Conservation (phyloP, 2,888 invertebrate species). For the Apamea monoglypha region DNA sequence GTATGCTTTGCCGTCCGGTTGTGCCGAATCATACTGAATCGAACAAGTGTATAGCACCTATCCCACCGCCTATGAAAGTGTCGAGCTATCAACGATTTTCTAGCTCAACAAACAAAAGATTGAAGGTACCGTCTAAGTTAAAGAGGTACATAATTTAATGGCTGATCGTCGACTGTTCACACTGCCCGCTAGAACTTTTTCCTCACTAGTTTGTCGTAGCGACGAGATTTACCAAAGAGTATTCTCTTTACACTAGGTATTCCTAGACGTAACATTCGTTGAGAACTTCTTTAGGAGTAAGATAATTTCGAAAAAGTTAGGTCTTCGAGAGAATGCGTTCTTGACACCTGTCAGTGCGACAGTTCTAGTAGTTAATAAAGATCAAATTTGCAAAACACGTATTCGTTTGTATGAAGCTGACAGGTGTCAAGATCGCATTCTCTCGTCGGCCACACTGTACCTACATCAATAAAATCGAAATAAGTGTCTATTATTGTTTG, state of each 20-base stretch:
- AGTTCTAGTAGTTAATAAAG: background rate
- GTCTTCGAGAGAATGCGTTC: background rate
- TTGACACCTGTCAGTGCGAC: background rate
- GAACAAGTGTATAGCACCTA: background rate
- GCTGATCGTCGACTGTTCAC: background rate
- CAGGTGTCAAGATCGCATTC: background rate
- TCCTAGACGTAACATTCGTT: background rate
- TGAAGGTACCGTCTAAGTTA: background rate
- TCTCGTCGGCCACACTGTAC: too few relatives aligned
- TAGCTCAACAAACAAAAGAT: background rate
- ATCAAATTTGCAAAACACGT: background rate
- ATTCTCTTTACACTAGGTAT: too few relatives aligned
- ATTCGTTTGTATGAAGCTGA: background rate
- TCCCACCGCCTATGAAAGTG: background rate
- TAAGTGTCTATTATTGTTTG: background rate
- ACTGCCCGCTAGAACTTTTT: background rate
- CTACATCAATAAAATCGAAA: background rate
- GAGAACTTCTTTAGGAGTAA: background rate
- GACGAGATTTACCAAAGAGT: background rate
- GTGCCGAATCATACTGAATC: background rate
- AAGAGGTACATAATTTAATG: background rate
- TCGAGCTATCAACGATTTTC: background rate
- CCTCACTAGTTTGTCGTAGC: background rate
- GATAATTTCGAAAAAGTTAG: background rate
- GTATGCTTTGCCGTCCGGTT: background rate